Percentiles rank a stretch among this genome's conserved stretches.
phyloP scores from a whole-genome alignment of 2,113 vertebrate genomes.

The Perognathus longimembris region DNA sequence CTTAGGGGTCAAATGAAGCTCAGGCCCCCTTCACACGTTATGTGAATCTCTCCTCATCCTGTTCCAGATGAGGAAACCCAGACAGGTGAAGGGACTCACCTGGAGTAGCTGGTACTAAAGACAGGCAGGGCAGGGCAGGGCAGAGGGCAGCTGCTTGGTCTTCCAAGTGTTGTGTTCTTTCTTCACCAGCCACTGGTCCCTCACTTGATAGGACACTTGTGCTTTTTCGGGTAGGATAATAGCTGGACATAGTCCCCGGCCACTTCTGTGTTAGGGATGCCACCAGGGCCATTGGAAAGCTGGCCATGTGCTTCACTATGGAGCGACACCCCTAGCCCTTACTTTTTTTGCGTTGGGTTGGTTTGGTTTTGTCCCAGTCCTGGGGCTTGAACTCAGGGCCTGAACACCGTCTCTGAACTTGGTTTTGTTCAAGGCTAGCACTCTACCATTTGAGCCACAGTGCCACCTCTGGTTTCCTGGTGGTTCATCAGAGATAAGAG shows the following conservation, averaged over 20 bases:
- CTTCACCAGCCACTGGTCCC: background rate
- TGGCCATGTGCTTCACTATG: background rate
- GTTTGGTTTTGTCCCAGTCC: background rate
- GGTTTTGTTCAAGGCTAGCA: too few species aligned
- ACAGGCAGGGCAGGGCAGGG: slow-evolving; percentile 1
- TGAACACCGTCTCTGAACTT: too few species aligned
- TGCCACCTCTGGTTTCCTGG: too few species aligned
- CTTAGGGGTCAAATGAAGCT: background rate
- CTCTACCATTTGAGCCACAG: too few species aligned
- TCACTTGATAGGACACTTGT: background rate
- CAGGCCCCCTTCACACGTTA: fast-evolving
- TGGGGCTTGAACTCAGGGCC: too few species aligned
- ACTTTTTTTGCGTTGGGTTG: background rate
- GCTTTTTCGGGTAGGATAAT: background rate
- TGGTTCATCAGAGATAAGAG: too few species aligned
- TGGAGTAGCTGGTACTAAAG: background rate
- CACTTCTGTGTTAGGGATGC: background rate
- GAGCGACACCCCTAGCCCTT: background rate
- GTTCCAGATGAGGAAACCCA: background rate
- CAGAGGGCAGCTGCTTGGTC: background rate
- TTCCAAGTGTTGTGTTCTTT: fast-evolving
- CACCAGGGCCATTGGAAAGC: background rate
- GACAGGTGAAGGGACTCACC: background rate
- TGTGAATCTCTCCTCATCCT: background rate
- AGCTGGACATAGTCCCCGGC: background rate